Evolutionary conservation across 2,113 vertebrate genomes (phyloP).

Genomic region (Tretioscincus oriximinensis): DNA sequence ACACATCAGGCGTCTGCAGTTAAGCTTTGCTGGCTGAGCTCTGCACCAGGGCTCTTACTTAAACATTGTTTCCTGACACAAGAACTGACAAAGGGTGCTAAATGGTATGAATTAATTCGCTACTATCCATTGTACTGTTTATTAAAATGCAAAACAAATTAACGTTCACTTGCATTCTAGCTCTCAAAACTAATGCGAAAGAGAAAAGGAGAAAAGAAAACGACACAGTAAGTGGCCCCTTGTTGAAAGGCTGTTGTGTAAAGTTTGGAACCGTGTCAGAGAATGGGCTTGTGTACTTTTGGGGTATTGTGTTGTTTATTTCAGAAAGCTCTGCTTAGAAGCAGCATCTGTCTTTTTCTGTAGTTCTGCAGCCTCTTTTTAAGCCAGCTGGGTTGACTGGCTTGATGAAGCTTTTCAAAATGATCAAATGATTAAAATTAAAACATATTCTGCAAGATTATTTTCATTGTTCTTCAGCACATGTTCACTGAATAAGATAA

Average conservation of each 20-base stretch:
- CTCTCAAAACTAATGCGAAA: slow-evolving; percentile 44
- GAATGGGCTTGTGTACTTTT: slow-evolving; percentile 44
- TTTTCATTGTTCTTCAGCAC: slow-evolving; percentile 68
- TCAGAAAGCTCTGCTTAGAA: slow-evolving; percentile 54
- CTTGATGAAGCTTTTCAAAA: slow-evolving; percentile 69
- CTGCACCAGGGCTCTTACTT: slow-evolving; percentile 43
- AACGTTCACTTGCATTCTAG: slow-evolving; percentile 58
- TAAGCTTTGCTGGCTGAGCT: slow-evolving; percentile 30
- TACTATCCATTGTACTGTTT: slow-evolving; percentile 58
- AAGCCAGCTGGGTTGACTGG: slow-evolving; percentile 56
- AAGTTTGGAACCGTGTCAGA: slow-evolving; percentile 70
- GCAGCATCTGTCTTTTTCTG: slow-evolving; percentile 68
- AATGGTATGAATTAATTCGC: slow-evolving; percentile 63
- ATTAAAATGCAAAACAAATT: slow-evolving; percentile 65
- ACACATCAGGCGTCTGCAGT: slow-evolving; percentile 16
- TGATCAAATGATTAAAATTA: slow-evolving; percentile 66
- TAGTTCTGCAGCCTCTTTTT: slow-evolving; percentile 40
- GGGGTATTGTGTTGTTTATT: slow-evolving; percentile 66
- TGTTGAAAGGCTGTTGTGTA: slow-evolving; percentile 63
- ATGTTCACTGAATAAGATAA: slow-evolving; percentile 57
- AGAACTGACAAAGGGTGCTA: slow-evolving; percentile 61
- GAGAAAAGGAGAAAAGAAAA: slow-evolving; percentile 25
- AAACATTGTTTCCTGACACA: slow-evolving; percentile 62
- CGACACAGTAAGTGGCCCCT: slow-evolving; percentile 60
- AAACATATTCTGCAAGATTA: slow-evolving; percentile 59